phyloP scores from a whole-genome alignment of 2,888 invertebrate species.

The Caenorhabditis sinica region DNA sequence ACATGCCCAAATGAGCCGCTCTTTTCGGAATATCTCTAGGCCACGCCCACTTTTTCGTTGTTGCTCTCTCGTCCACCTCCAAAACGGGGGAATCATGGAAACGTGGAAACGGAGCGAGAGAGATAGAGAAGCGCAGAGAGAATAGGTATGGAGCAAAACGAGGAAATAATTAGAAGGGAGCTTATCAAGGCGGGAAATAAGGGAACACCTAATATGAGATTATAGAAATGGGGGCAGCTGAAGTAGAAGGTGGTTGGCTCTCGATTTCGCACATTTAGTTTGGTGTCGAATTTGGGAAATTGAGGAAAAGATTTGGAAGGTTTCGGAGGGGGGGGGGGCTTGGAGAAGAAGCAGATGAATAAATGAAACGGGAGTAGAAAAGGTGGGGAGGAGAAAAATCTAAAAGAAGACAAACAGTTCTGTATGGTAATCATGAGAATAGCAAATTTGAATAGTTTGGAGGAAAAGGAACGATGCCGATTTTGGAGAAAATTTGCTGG shows the following conservation, averaged over 20 bases:
- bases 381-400: constrained; percentile 17
- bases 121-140: not conserved
- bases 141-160: not conserved
- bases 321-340: too few species aligned
- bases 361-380: constrained; percentile 2
- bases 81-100: not conserved
- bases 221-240: not conserved
- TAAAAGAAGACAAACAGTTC: not conserved
- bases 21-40: not conserved
- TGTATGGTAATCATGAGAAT: too few species aligned
- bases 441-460: too few species aligned
- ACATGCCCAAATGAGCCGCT: not conserved
- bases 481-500: too few species aligned
- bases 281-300: constrained; percentile 5
- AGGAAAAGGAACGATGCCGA: too few species aligned
- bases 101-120: not conserved
- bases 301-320: not conserved
- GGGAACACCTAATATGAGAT: constrained; percentile 13
- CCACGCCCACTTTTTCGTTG: constrained; percentile 27
- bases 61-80: not conserved
- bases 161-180: constrained; percentile 1
- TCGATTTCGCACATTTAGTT: constrained; percentile 7
- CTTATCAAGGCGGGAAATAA: not conserved
- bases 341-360: constrained; percentile 3
- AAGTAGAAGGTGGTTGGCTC: too few species aligned